Base-by-base conservation (phyloP, 2,797 vertebrate genomes). In the Clarias fuscus region DNA sequence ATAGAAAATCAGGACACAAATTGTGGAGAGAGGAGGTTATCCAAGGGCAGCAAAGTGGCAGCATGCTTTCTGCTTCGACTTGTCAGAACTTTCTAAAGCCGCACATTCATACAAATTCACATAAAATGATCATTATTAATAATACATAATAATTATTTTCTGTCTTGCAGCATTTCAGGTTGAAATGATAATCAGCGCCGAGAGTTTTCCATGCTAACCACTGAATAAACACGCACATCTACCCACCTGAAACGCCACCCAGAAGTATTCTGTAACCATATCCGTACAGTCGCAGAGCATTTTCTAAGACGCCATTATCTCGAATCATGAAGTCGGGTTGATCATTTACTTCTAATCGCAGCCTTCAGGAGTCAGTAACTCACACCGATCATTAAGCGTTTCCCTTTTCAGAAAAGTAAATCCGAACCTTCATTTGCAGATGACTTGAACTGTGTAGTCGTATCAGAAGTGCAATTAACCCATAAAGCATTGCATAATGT, bases 391-490 rank as follows among this genome's bases (percentile, higher is more conserved):
- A 87, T 91, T 88, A 20, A 78, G 30, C 6, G 30, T 82, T 82
- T 56, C 40, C 40, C 43, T 30, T 27, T 89, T 62, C 30, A 73
- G 78, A 91, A 92, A 92, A 93, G 89, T 33, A 22, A 33, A 37
- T 27, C 72, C 24, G 56, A 56, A n/a, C 90, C 91, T 91, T 94
- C 90, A 91, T 94, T 94, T 92, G 59, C n/a, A 33, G 53, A 77
- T 59, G 27, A 59, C 15, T 30, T 77, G 4, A 56, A 77, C 37
- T 62, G 30, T 37, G 17, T 15, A 93, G 56, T 22, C 56, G 8
- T 40, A 76, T 56, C 71, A 78, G 90, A 92, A 92, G 88, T 6
- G 90, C 93, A 95, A 94, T 95, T 94, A 93, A 90, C 90, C 92
- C 93, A 94, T 94, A 92, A 93, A 93, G 91, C 91, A 88, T 89